These are phyloP conservation scores for Hylomyscus alleni DNA, from an alignment of 2,797 vertebrate genomes.

Conservation along the genomic window DNA sequence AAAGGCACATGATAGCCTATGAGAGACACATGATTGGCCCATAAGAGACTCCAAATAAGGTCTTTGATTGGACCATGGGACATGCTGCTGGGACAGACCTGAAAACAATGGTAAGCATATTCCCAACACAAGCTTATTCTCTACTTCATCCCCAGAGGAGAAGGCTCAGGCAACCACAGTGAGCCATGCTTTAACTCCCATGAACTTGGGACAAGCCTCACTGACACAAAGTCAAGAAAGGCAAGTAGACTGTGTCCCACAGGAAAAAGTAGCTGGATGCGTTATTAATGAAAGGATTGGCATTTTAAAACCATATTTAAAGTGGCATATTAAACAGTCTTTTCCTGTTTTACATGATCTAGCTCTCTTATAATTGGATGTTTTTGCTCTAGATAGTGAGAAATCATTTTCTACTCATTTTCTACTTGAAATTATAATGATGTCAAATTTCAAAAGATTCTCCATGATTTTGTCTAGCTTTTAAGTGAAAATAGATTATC, in stretches of 20 bases:
- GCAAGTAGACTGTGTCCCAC: neutral
- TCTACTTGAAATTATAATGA: slow-evolving; percentile 36
- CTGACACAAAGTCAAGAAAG: neutral
- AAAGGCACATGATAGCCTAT: neutral
- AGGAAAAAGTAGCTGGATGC: neutral
- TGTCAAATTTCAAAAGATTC: slow-evolving; percentile 50
- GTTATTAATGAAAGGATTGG: slow-evolving; percentile 1
- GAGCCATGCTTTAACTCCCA: neutral
- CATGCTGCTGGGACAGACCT: neutral
- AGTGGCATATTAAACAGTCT: neutral
- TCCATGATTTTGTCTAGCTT: slow-evolving; percentile 31
- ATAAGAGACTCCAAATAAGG: neutral
- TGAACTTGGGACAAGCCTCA: slow-evolving; percentile 1
- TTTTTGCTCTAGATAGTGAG: neutral
- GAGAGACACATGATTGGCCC: neutral
- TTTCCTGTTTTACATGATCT: slow-evolving; percentile 7
- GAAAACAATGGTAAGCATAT: neutral
- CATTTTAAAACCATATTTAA: slow-evolving; percentile 18
- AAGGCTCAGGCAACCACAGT: neutral
- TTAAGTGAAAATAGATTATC: neutral
- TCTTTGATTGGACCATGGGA: too few species aligned
- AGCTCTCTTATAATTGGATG: neutral
- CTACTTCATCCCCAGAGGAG: neutral
- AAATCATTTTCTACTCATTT: slow-evolving; percentile 27
- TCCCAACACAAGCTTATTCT: neutral